These are phyloP conservation scores for Ceratotherium simum DNA, from an alignment of 2,113 vertebrate genomes.

Conservation along the genomic window DNA sequence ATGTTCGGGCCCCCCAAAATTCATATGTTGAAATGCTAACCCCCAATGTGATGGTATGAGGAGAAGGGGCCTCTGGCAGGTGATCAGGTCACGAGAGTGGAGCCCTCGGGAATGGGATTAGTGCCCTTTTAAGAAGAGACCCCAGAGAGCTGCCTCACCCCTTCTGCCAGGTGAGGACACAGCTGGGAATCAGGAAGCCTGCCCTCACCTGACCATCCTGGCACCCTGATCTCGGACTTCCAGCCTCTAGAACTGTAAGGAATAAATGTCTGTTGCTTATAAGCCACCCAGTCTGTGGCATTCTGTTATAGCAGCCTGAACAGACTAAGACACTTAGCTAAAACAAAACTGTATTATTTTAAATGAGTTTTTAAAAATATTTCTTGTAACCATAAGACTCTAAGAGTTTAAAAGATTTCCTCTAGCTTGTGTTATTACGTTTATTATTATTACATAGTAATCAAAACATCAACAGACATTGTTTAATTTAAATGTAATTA, in stretches of 20 bases:
- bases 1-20: no score
- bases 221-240: no score
- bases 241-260: not conserved
- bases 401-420: not conserved
- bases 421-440: not conserved
- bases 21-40: not conserved
- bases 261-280: no score
- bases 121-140: not conserved
- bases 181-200: not conserved
- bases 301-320: not conserved
- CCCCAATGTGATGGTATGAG: not conserved
- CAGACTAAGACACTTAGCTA: not conserved
- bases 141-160: not conserved
- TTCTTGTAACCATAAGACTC: no score
- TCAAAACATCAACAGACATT: not conserved
- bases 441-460: not conserved
- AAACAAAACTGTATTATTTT: not conserved
- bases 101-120: no score
- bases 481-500: not conserved
- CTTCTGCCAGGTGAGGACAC: accelerated
- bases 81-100: not conserved
- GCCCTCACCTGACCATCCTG: no score
- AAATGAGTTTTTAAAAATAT: not conserved
- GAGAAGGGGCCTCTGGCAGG: not conserved
- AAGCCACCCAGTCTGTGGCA: accelerated